These are phyloP conservation scores for Ganaspis sp. DNA, from an alignment of 1,140 invertebrate genomes.

Conservation along the genomic window DNA sequence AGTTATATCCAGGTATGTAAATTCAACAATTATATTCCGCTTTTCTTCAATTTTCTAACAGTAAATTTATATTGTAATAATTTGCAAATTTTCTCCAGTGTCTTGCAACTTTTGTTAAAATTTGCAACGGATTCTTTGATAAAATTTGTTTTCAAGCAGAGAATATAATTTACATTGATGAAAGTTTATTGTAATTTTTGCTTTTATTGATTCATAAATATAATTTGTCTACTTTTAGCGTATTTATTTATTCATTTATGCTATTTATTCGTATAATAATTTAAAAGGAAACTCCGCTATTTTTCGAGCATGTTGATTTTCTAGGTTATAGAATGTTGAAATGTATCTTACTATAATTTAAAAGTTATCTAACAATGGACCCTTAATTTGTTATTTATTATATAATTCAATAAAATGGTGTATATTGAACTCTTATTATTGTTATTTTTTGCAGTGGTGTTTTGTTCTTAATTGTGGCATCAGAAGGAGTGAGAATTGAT, in stretches of 20 bases:
- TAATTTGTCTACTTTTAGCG: too few species aligned
- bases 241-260: too few species aligned
- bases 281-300: neutral
- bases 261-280: too few species aligned
- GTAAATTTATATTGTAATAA: neutral
- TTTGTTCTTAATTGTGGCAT: constrained; percentile 67
- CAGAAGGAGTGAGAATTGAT: constrained; percentile 55
- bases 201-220: too few species aligned
- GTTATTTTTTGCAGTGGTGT: constrained; percentile 63
- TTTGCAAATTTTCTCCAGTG: neutral
- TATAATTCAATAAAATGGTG: too few species aligned
- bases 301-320: neutral
- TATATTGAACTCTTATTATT: neutral
- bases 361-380: neutral
- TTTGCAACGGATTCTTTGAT: neutral
- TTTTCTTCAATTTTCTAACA: constrained; percentile 14
- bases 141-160: constrained; percentile 7
- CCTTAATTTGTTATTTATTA: neutral
- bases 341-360: neutral
- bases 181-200: too few species aligned
- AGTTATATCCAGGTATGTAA: constrained; percentile 76
- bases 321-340: neutral
- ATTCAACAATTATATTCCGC: neutral
- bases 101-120: neutral
- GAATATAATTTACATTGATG: too few species aligned